These are phyloP conservation scores for Phymatocera aterrima DNA, from an alignment of 2,888 invertebrate species.

Conservation along the genomic window DNA sequence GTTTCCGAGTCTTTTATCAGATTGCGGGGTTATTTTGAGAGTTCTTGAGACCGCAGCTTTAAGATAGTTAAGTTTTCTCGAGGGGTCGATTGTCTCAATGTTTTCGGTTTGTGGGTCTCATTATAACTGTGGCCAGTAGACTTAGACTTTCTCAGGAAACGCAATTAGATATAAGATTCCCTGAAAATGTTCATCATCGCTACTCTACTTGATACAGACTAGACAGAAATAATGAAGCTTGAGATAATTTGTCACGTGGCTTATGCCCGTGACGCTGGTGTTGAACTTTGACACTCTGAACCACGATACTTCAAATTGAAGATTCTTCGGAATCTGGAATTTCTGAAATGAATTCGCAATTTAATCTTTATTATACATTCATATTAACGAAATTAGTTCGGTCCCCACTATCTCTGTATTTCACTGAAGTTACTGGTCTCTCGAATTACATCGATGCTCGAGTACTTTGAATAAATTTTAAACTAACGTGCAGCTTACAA, in stretches of 20 bases:
- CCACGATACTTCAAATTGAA: neutral
- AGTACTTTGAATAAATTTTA: neutral
- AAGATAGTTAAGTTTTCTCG: slow-evolving; percentile 40
- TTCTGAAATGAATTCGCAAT: neutral
- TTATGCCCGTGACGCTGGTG: neutral
- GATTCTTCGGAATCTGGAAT: neutral
- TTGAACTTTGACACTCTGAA: neutral
- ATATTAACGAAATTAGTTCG: neutral
- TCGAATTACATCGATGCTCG: neutral
- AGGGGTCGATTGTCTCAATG: slow-evolving; percentile 36
- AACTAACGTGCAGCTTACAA: too few relatives aligned
- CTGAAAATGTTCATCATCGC: neutral
- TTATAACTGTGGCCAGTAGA: too few relatives aligned
- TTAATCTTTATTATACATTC: neutral
- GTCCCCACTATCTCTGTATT: neutral
- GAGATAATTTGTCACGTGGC: neutral
- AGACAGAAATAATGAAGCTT: neutral
- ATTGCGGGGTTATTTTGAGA: slow-evolving; percentile 42
- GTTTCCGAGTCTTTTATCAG: slow-evolving; percentile 32
- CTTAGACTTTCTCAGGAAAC: too few relatives aligned
- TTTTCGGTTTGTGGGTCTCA: slow-evolving; percentile 32
- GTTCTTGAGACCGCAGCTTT: slow-evolving; percentile 43
- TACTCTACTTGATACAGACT: neutral
- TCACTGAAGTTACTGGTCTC: neutral
- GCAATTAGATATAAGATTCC: too few relatives aligned